Base-by-base conservation (phyloP, 2,113 vertebrate species). In the Toxostoma redivivum region DNA sequence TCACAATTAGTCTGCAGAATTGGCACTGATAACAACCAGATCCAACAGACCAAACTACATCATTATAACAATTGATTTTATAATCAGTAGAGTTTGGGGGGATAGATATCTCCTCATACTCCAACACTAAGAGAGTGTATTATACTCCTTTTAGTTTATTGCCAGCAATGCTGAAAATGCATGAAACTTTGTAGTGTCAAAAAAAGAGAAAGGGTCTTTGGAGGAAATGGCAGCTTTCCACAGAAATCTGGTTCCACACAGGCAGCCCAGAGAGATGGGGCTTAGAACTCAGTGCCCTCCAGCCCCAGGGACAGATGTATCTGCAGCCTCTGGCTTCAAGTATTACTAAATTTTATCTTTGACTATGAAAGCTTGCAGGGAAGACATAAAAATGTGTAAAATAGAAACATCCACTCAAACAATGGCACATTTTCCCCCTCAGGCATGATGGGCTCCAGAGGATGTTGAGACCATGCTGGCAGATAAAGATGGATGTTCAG, bases 1-100 rank as follows among this genome's bases (percentile, higher is more conserved):
- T 4, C 1, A 4, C 0, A 9, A 92, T 96, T 76, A 85, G 48
- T 80, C 81, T 94, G 84, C 57, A 83, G 84, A 81, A 94, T 53
- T 74, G 70, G 58, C 81, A 69, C 78, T 47, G 91, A 91, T 90
- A 95, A 87, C 0, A 5, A 72, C 53, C 1, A 7, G 71, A 73
- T 91, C 51, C 58, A 87, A 54, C 25, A 73, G 74, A 77, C 19
- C 18, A 89, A 88, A 53, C 57, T 44, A 25, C 66, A 82, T 87
- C 70, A 15, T 81, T 91, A 74, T 31, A 85, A 58, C 84, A 71
- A 96, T 73, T 91, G 94, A 92, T 94, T 96, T 96, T 95, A 83
- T 93, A 82, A 81, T 90, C 73, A 94, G 67, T 80, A 90, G 69
- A 83, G 35, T 73, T 92, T 56, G 38, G 20, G 27, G 27, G 47